A percentile compares a stretch with the other conserved stretches of the same genome.
Conservation (phyloP, 2,888 invertebrate genomes). For the Fragum fragum region DNA sequence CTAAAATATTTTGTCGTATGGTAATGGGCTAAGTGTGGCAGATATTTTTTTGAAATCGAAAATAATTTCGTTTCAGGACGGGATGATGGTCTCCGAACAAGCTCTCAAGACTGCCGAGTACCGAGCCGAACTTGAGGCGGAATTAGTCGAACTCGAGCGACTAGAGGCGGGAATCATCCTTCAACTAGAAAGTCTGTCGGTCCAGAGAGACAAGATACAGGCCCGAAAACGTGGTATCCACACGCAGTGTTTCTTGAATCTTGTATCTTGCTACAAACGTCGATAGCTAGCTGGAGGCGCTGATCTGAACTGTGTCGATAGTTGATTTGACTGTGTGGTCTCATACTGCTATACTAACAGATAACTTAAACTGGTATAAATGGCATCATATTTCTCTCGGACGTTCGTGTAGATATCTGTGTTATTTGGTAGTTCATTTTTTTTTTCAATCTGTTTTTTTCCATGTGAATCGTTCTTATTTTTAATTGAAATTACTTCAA, state of each 20-base stretch:
- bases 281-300: slow-evolving; percentile 13
- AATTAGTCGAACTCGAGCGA: slow-evolving; percentile 37
- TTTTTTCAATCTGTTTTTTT: too few species aligned
- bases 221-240: slow-evolving; percentile 45
- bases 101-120: neutral
- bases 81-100: neutral
- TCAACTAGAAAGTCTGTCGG: slow-evolving; percentile 32
- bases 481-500: too few species aligned
- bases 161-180: slow-evolving; percentile 36
- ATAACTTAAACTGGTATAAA: too few species aligned
- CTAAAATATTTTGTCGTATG: too few species aligned
- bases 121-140: slow-evolving; percentile 28
- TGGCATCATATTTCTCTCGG: too few species aligned
- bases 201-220: slow-evolving; percentile 38
- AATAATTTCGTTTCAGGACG: slow-evolving; percentile 3
- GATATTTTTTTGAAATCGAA: too few species aligned
- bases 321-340: neutral
- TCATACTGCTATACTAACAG: neutral
- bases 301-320: neutral
- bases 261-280: slow-evolving; percentile 48
- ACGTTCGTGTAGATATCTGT: too few species aligned
- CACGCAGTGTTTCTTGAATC: slow-evolving; percentile 55
- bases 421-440: too few species aligned
- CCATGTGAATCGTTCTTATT: too few species aligned
- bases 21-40: too few species aligned